phyloP scores from a whole-genome alignment of 2,113 vertebrate genomes.

The Leptodactylus fuscus region DNA sequence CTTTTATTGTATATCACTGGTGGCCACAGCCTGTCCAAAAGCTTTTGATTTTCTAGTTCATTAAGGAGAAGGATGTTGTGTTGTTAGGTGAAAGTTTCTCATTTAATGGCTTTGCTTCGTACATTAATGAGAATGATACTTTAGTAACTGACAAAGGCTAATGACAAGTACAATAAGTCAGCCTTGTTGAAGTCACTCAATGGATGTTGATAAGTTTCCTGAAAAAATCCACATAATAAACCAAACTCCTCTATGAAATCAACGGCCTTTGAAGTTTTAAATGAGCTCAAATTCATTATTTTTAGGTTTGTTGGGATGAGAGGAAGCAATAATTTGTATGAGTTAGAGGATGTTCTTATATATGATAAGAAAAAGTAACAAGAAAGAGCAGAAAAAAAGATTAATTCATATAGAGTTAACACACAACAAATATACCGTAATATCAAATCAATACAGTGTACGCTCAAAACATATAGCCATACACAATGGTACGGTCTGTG shows the following conservation, averaged over 20 bases:
- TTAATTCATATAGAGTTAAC: too few relatives aligned
- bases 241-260: not conserved
- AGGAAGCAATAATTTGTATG: conserved; percentile 14
- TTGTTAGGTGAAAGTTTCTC: conserved; percentile 44
- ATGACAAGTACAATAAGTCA: conserved; percentile 40
- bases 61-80: conserved; percentile 48
- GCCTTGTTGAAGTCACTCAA: conserved; percentile 14
- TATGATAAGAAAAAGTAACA: not conserved
- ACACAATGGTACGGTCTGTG: too few relatives aligned
- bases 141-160: conserved; percentile 54
- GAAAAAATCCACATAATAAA: conserved; percentile 40
- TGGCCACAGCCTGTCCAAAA: not conserved
- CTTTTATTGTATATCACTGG: not conserved
- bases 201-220: conserved; percentile 21
- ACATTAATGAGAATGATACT: conserved; percentile 54
- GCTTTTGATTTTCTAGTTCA: conserved; percentile 51
- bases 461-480: too few relatives aligned
- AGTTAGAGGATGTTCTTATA: not conserved
- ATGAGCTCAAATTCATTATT: conserved; percentile 53
- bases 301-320: not conserved
- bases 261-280: conserved; percentile 35
- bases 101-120: conserved; percentile 32
- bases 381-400: not conserved
- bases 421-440: too few relatives aligned
- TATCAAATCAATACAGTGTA: not conserved